These are phyloP conservation scores for Harpagifer antarcticus DNA, from an alignment of 2,797 vertebrate genomes.

Conservation along the genomic window DNA sequence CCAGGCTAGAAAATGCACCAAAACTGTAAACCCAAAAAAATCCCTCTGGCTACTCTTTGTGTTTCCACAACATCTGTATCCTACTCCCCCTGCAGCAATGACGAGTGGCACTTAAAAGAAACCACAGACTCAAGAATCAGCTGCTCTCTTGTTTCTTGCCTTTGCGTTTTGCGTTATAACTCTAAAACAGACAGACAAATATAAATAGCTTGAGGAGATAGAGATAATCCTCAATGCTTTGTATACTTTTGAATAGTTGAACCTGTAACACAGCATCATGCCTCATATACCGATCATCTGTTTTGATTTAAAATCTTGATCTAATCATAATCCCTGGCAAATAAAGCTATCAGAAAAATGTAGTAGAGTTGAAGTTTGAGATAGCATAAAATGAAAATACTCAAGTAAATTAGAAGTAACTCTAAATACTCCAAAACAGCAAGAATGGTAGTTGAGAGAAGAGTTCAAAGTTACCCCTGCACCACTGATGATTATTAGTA, in stretches of 20 bases:
- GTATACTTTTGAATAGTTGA: neutral
- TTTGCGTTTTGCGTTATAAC: slow-evolving; percentile 3
- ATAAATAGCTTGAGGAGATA: neutral
- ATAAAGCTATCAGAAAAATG: neutral
- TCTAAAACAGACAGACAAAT: neutral
- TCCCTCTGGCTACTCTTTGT: slow-evolving; percentile 17
- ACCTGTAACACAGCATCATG: neutral
- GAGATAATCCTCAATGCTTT: neutral
- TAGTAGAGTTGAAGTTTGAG: neutral
- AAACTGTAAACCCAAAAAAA: slow-evolving; percentile 10
- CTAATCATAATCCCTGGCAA: neutral
- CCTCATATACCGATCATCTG: neutral
- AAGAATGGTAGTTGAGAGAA: neutral
- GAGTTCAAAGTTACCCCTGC: neutral
- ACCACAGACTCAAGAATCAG: slow-evolving; percentile 21
- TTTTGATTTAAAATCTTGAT: neutral
- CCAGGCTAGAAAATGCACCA: slow-evolving; percentile 12
- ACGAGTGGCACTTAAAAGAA: slow-evolving; percentile 26
- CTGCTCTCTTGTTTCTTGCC: slow-evolving; percentile 1
- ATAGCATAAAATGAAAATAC: neutral
- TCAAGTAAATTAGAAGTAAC: neutral
- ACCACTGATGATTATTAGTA: neutral
- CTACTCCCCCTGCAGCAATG: slow-evolving; percentile 12
- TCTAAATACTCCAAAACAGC: neutral
- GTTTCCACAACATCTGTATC: slow-evolving; percentile 40